Evolutionary conservation across 2,113 vertebrate genomes (phyloP).

Genomic region (Gallinago paraguaiae): DNA sequence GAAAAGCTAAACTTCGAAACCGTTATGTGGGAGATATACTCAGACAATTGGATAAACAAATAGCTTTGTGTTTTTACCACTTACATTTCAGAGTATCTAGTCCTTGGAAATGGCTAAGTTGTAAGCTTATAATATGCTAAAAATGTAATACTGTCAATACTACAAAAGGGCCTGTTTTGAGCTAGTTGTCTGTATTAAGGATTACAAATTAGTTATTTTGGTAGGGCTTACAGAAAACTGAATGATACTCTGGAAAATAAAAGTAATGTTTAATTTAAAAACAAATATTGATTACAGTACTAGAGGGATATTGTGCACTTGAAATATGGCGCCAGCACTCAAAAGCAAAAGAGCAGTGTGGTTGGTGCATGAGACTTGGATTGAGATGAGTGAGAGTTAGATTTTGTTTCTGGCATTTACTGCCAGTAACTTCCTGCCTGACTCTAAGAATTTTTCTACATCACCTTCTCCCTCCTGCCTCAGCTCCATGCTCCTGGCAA

Average conservation of each 20-base stretch:
- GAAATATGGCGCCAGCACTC: background rate
- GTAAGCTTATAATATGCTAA: slow-evolving; percentile 4
- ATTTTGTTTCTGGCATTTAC: background rate
- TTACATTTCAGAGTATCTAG: background rate
- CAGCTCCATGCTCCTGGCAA: background rate
- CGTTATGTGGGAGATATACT: background rate
- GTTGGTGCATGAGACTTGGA: background rate
- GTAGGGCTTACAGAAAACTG: background rate
- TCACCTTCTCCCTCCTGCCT: background rate
- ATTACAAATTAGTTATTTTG: slow-evolving; percentile 25
- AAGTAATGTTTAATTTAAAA: slow-evolving; percentile 26
- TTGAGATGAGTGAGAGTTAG: background rate
- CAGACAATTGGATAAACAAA: slow-evolving; percentile 6
- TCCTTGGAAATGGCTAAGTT: background rate
- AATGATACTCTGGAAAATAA: background rate
- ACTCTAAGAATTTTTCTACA: background rate
- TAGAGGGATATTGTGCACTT: background rate
- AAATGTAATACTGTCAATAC: background rate
- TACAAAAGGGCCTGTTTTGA: background rate
- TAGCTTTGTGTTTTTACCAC: background rate
- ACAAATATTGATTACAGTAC: background rate
- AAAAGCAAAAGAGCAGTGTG: background rate
- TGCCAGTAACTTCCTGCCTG: background rate
- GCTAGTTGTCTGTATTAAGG: background rate
- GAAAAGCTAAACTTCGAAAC: background rate